phyloP scores from a whole-genome alignment of 2,113 vertebrate species.

The Aphelocoma coerulescens region DNA sequence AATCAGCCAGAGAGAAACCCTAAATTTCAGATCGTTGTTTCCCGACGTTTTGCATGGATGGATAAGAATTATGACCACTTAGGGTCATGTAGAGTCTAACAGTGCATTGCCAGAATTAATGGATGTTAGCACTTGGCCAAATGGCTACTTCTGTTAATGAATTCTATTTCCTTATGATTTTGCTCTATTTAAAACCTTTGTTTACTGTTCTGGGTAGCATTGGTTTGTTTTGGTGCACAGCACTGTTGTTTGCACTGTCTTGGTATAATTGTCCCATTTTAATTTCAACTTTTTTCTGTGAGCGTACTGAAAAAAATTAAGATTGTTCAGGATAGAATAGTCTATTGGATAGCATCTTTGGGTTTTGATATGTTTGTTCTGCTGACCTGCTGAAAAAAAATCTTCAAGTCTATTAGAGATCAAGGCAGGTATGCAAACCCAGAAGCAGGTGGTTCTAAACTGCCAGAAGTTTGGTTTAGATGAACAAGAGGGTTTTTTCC shows the following conservation, averaged over 20 bases:
- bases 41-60: neutral
- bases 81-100: neutral
- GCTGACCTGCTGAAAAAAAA: neutral
- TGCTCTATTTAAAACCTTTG: neutral
- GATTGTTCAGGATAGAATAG: neutral
- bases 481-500: neutral
- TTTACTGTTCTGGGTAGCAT: neutral
- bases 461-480: neutral
- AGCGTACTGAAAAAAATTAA: neutral
- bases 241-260: neutral
- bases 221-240: neutral
- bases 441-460: neutral
- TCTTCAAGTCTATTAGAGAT: neutral
- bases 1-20: neutral
- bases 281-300: neutral
- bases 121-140: neutral
- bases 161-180: neutral
- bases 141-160: neutral
- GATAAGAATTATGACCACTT: neutral
- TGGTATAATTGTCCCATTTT: neutral
- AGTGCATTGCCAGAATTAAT: neutral
- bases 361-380: neutral
- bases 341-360: neutral
- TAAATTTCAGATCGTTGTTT: neutral
- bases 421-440: neutral